Conservation (phyloP, 2,888 invertebrate species). For the Brachycybe producta region DNA sequence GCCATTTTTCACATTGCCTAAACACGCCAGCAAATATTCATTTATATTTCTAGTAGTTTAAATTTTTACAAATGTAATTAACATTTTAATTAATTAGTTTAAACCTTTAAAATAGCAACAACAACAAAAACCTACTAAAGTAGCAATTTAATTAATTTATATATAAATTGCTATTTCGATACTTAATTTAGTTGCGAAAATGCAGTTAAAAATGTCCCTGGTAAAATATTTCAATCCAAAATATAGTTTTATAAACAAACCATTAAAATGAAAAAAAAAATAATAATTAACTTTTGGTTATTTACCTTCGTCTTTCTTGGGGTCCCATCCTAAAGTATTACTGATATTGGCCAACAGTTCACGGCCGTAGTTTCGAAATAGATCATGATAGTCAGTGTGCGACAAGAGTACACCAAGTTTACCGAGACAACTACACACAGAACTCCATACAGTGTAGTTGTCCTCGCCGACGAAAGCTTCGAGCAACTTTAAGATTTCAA, state of each 20-base stretch:
- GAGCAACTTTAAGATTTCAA: constrained; percentile 66
- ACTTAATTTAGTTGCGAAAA: no score
- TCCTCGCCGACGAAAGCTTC: constrained; percentile 71
- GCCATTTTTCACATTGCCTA: no score
- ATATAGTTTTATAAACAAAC: background rate
- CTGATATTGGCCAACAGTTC: constrained; percentile 58
- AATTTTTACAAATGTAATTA: no score
- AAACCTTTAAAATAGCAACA: no score
- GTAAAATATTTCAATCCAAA: no score
- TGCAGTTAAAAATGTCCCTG: no score
- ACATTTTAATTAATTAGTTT: no score
- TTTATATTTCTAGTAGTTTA: no score
- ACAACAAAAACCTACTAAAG: no score
- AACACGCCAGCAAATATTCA: no score
- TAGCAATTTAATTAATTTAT: no score
- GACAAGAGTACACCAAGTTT: constrained; percentile 62
- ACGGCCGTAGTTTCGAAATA: constrained; percentile 60
- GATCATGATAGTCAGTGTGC: constrained; percentile 59
- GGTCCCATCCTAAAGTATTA: constrained; percentile 70
- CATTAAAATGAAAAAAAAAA: background rate
- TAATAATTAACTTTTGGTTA: background rate
- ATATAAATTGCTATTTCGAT: no score
- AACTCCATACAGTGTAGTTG: constrained; percentile 88
- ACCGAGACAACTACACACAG: constrained; percentile 62
- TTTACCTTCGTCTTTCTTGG: constrained; percentile 58